A percentile compares a stretch with the other conserved stretches of the same genome.
phyloP scores from a whole-genome alignment of 2,113 vertebrate genomes.

The Thunnus thynnus region DNA sequence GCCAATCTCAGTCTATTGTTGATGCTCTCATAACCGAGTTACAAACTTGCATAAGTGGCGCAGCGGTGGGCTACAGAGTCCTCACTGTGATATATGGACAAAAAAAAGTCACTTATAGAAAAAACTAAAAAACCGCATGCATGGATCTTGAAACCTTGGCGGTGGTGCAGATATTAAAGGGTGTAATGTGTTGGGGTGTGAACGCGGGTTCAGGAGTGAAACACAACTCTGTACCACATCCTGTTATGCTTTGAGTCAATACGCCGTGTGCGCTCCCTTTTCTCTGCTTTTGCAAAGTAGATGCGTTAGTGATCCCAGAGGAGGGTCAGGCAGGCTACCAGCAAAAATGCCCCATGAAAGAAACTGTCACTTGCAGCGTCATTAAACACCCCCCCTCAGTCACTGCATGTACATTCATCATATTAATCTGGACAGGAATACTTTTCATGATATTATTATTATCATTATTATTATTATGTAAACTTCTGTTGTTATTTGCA shows the following conservation, averaged over 20 bases:
- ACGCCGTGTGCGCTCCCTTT: constrained; percentile 33
- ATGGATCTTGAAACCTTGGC: constrained; percentile 37
- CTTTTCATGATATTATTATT: background rate
- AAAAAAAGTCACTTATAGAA: constrained; percentile 7
- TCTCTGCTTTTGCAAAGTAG: constrained; percentile 56
- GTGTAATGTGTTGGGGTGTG: constrained; percentile 67
- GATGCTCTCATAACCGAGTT: too few species aligned
- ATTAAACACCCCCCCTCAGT: constrained; percentile 27
- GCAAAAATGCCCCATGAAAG: constrained; percentile 23
- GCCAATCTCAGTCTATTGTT: too few species aligned
- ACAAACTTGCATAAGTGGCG: constrained; percentile 75
- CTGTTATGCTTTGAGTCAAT: constrained; percentile 82
- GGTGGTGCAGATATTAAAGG: constrained; percentile 33
- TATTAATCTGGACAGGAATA: background rate
- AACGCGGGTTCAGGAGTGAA: constrained; percentile 77
- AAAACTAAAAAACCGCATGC: constrained; percentile 36
- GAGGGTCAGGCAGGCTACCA: constrained; percentile 1
- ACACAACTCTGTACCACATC: constrained; percentile 81
- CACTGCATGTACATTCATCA: background rate
- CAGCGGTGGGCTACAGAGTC: constrained; percentile 20
- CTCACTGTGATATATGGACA: background rate
- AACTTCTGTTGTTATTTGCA: background rate
- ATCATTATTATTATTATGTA: background rate
- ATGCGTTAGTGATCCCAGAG: constrained; percentile 47
- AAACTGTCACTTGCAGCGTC: constrained; percentile 84